Conservation (phyloP, 2,888 invertebrate species). For the Sarcophaga rosellei region DNA sequence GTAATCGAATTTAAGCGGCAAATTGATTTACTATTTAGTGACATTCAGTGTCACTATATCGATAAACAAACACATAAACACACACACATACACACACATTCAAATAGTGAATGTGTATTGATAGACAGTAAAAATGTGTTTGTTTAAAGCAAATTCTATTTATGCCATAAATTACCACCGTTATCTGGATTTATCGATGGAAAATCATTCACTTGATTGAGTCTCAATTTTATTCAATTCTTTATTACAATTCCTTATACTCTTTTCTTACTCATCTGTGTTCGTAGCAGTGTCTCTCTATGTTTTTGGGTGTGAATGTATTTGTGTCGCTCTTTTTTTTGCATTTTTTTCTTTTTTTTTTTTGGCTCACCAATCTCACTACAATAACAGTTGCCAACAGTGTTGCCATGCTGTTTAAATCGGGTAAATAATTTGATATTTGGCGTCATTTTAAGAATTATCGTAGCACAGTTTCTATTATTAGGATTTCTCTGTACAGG, state of each 20-base stretch:
- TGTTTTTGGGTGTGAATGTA: not conserved
- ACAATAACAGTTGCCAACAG: not conserved
- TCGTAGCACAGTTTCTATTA: too few relatives aligned
- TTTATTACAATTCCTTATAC: conserved; percentile 29
- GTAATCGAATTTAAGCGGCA: conserved; percentile 64
- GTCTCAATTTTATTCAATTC: conserved; percentile 62
- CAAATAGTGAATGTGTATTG: conserved; percentile 18
- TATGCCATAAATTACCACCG: conserved; percentile 69
- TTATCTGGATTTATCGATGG: conserved; percentile 70
- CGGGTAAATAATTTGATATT: not conserved
- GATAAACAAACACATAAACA: conserved; percentile 29
- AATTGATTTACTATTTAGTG: conserved; percentile 67
- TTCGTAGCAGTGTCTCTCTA: not conserved
- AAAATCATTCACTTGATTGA: conserved; percentile 70
- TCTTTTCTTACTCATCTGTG: not conserved
- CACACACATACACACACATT: too few relatives aligned
- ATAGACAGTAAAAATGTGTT: conserved; percentile 62
- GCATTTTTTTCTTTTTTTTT: not conserved
- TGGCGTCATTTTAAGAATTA: not conserved
- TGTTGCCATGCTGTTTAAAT: not conserved
- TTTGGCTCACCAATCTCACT: not conserved
- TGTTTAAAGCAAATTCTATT: conserved; percentile 63
- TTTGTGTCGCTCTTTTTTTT: conserved; percentile 2
- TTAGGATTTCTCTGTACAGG: too few relatives aligned
- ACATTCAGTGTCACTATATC: conserved; percentile 63